Evolutionary conservation across 2,888 invertebrate species (phyloP), one percentile per base, ranked within the genome.

Genomic region (Stenurella melanura): DNA sequence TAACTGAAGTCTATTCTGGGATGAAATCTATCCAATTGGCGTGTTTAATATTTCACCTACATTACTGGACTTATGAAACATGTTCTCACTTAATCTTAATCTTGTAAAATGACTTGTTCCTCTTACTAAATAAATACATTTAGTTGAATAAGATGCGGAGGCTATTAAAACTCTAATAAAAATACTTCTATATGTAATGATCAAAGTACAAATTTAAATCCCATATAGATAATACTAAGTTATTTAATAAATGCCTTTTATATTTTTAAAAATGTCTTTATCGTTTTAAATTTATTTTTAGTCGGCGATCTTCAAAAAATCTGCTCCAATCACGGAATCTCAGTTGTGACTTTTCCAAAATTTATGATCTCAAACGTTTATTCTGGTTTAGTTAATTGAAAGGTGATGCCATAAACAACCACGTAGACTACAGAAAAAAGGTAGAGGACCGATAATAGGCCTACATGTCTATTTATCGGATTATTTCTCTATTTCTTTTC

Each of bases 401-500:
- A n/a, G 21, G 12, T 54, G 67, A 17, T 67, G 15, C 54, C 50
- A 67, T 67, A 67, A 67, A 67, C 54, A 50, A 67, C 38, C 15
- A n/a, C 34, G 64, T 38, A 38, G 64, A 73, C 57, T 17, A 58
- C 58, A n/a, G 57, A 57, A 66, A 50, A 64, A 61, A 73, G 54
- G 69, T 42, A 61, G 69, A 61, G 54, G 21, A 26, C 54, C 30
- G 30, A 74, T 74, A 74, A 74, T 74, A 69, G 69, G 61, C 74
- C 74, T 60, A 61, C 78, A 77, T 76, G 80, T 80, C 80, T 77
- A 80, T 84, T 82, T 82, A 83, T 80, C 81, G 82, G 82, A 80
- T 85, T 81, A 84, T 83, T 85, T 85, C 83, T 85, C 80, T 84
- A 83, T 85, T 84, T 84, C 81, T 82, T 80, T 83, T 81, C 83